Evolutionary conservation across 2,113 vertebrate species (phyloP).

Genomic region (Meles meles): DNA sequence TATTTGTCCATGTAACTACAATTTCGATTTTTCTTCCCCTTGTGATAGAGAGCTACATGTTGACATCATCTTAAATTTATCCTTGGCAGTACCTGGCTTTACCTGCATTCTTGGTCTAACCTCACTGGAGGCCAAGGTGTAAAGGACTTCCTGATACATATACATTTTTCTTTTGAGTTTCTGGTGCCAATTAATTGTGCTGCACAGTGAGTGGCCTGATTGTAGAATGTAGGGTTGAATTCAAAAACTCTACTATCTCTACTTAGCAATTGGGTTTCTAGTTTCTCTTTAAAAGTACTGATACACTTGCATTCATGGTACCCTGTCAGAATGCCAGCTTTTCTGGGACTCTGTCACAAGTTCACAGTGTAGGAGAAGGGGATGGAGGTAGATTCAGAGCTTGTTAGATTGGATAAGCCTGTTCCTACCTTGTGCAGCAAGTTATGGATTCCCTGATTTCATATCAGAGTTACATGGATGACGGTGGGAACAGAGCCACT

Average conservation of each 20-base stretch:
- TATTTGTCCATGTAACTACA: background rate
- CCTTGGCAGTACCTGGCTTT: background rate
- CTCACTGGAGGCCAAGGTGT: background rate
- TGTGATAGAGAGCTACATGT: background rate
- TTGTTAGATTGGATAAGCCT: background rate
- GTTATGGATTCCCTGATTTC: background rate
- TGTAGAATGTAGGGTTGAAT: background rate
- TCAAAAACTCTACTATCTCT: background rate
- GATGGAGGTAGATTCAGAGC: background rate
- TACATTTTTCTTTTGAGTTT: background rate
- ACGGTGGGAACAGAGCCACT: background rate
- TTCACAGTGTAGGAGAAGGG: background rate
- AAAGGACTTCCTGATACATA: background rate
- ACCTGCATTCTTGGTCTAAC: background rate
- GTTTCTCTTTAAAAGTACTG: background rate
- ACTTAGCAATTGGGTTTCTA: background rate
- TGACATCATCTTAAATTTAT: background rate
- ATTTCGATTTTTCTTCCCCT: background rate
- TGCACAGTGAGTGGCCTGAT: background rate
- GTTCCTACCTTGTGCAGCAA: background rate
- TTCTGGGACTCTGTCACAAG: background rate
- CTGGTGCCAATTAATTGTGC: background rate
- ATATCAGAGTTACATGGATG: background rate
- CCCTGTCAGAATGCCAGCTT: background rate
- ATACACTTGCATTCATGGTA: background rate